Base-by-base conservation (phyloP, 2,888 invertebrate genomes). In the Agrilus biguttatus region DNA sequence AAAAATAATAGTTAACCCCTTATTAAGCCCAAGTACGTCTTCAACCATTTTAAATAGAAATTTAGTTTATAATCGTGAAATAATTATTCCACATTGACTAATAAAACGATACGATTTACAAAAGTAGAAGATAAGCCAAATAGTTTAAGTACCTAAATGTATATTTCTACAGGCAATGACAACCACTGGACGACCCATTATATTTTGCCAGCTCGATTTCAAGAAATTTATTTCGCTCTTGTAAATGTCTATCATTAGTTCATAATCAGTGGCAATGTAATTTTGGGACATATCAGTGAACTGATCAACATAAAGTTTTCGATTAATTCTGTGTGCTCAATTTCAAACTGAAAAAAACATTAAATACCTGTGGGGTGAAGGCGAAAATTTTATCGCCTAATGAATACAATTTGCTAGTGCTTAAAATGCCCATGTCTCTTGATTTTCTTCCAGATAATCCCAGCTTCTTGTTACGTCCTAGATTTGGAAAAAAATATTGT, bases 261-360 rank as follows among this genome's bases (percentile, higher is more conserved):
- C 91, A 71, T 88, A 88, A 75, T 98, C 97, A 65, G 92, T 90
- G 65, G 93, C 93, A 67, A 96, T 87, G 83, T 97, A 97, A 81
- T 95, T 96, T 68, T 90, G 84, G 65, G 86, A 84, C 76, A 87
- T 84, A 77, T 98, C 97, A 76, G 92, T 89, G 76, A 93, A 90
- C 95, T 97, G 45, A 47, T 45, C 28, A 48, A 48, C 39, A 38
- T 37, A 36, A 39, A 39, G 13, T 47, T 39, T 33, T 41, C 41
- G 36, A 13, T 14, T 38, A 43, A 46, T 33, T 37, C 34, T 23
- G 8, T 36, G 34, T 19, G 38, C 38, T 35, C 33, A 43, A 39
- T 47, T 42, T 44, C 43, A 45, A 33, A 39, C 33, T 49, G 44
- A 39, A 45, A 47, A 49, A 43, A 44, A 37, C 35, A 19, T 36